Base-by-base conservation (phyloP, 2,888 invertebrate species). In the Campoplex capitator region DNA sequence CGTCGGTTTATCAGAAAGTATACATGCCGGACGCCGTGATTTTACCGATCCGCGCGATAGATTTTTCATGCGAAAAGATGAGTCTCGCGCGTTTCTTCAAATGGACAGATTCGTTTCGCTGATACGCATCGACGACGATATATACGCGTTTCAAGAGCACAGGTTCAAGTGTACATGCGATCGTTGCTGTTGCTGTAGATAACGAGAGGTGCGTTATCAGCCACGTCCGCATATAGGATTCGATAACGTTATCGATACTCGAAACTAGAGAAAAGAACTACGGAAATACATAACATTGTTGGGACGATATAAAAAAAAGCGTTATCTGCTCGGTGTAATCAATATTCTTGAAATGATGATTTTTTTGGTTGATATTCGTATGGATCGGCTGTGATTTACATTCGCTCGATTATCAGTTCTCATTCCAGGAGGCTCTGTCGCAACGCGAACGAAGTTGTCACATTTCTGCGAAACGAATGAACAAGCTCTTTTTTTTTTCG, bases 161-260 rank as follows among this genome's bases (percentile, higher is more conserved):
- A 45, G 81, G 62, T 77, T 76, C 58, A 58, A 77, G 77, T 54
- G 67, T 45, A 62, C 74, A 45, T 54, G 68, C 68, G 79, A 62
- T 75, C 62, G 58, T 75, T 62, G 45, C 18, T 28, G 38, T 62
- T n/a, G 16, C 18, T 1, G 4, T 28, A 48, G 75, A 58, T 58
- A 45, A 75, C 75, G 56, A n/a, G 56, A n/a, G 42, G 42, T 35
- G 35, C 35, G 32, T 28, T 48, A 70, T 28, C 8, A 16, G 54
- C 54, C 51, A 54, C 51, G 51, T 73, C 32, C 32, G 73, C 51
- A 42, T 18, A 48, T 16, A 7, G 32, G 32, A 56, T 42, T 32
- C 38, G 83, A 76, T 75, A 83, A 48, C 70, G 54, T 65, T 83
- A 83, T 83, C 77, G 71, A 48, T 28, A 38, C 23, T 77, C 45